Evolutionary conservation across 2,797 vertebrate species (phyloP), one percentile per base, ranked within the genome.

Genomic region (Falco columbarius): DNA sequence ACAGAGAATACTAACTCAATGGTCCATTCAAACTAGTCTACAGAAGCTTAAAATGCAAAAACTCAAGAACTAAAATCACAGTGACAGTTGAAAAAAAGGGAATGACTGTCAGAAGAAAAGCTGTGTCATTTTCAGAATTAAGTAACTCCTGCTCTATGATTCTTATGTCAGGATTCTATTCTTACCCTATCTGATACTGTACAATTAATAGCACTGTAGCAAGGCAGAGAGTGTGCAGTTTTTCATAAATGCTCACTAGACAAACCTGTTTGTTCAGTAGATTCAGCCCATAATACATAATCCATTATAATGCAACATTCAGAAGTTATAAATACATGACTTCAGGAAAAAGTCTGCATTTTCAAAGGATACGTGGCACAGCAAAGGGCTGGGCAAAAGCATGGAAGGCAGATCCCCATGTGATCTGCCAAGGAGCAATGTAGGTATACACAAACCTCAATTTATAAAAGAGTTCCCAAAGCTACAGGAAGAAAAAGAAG

Each of bases 381-480:
- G 99, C 99, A 91, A 99, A 99, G 32, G 99, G 99, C 97, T 99
- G 99, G 95, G 99, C 99, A 63, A 99, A 99, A 95, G 99, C 99
- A 70, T 99, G 99, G 96, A 99, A 99, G 74, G 99, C 99, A 61
- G 99, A 99, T 68, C 99, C 99, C 99, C 99, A 99, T 0, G 99
- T 99, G 97, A 99, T 99, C 95, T 99, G 99, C 99, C 99, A 99
- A 1, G 99, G 99, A 81, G 99, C 99, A 62, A 99, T 99, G 95
- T 99, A 99, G 92, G 99, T 99, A 97, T 99, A 99, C 86, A 99
- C 99, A 96, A 99, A 99, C 97, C 99, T 99, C 97, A 99, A 92
- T 96, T 99, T 99, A 98, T 99, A 99, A 96, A 99, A 99, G 79
- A 99, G 98, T 97, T 99, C 99, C 99, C 99, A 99, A 96, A 99